Evolutionary conservation across 1,140 invertebrate genomes (phyloP), one percentile per base, ranked within the genome.

Genomic region (Procambarus clarkii): DNA sequence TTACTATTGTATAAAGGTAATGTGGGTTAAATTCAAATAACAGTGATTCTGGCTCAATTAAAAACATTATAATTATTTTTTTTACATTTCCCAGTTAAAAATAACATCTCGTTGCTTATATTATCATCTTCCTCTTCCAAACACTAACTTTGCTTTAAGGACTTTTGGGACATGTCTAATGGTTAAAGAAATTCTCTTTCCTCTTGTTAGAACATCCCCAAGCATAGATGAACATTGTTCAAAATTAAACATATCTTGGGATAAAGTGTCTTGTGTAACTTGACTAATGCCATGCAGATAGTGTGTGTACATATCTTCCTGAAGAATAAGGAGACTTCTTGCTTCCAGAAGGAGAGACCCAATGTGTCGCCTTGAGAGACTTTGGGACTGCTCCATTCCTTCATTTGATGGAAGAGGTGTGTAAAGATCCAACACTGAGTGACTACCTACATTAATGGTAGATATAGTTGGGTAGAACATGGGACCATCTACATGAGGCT

Each of bases 121-220:
- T 69, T 45, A 77, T 44, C 34, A 69, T 81, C 88, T 86, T 21
- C 71, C 83, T 21, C 76, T 86, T 8, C 88, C 88, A 15, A 96
- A 94, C 94, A 95, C 96, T 93, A 97, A 94, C 95, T 96, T 97
- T 94, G 97, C 95, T 96, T 97, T 98, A 93, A 96, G 96, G 82
- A 97, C 97, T 95, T 98, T 98, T 86, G 98, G 98, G 11, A 99
- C 98, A 96, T 98, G 96, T 94, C 98, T 96, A 91, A 99, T 98
- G 69, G 98, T 99, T 58, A 99, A 94, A 8, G 98, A 99, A 92
- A 99, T 95, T 94, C 98, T 96, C 21, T 96, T 97, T 1, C 95
- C 94, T 83, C 98, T 95, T 82, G 95, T 93, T 50, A 98, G 92
- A 83, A 94, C 94, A 91, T 96, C 94, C 74, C 95, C 96, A 80